These are phyloP conservation scores for Gnathonemus longibarbis DNA, from an alignment of 2,113 vertebrate species.

Conservation along the genomic window DNA sequence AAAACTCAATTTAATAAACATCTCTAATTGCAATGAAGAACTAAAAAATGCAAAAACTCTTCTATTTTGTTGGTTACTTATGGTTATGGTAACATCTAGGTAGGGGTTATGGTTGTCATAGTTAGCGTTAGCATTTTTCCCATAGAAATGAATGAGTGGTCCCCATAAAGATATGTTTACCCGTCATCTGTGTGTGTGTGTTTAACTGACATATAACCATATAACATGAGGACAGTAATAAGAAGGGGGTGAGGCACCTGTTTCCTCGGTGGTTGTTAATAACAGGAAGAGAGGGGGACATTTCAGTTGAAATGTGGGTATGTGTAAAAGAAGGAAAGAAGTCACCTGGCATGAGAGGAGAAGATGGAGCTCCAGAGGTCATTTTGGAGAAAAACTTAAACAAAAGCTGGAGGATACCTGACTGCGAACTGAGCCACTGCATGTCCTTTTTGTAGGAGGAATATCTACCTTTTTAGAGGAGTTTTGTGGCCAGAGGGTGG, in stretches of 20 bases:
- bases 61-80: too few relatives aligned
- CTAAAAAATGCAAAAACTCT: too few relatives aligned
- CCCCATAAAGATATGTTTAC: too few relatives aligned
- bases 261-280: background rate
- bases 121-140: too few relatives aligned
- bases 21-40: too few relatives aligned
- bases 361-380: background rate
- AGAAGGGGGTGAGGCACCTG: background rate
- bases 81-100: too few relatives aligned
- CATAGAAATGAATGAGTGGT: too few relatives aligned
- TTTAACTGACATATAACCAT: background rate
- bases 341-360: background rate
- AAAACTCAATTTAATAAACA: too few relatives aligned
- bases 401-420: background rate
- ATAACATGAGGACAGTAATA: background rate
- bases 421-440: background rate
- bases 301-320: background rate
- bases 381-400: background rate
- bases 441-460: background rate
- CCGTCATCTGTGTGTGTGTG: background rate
- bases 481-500: background rate
- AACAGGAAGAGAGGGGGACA: background rate
- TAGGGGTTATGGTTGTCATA: too few relatives aligned
- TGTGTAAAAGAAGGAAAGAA: background rate
- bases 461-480: background rate